These are phyloP conservation scores for Cricetomys ansorgei DNA, from an alignment of 2,113 vertebrate species.

Conservation along the genomic window DNA sequence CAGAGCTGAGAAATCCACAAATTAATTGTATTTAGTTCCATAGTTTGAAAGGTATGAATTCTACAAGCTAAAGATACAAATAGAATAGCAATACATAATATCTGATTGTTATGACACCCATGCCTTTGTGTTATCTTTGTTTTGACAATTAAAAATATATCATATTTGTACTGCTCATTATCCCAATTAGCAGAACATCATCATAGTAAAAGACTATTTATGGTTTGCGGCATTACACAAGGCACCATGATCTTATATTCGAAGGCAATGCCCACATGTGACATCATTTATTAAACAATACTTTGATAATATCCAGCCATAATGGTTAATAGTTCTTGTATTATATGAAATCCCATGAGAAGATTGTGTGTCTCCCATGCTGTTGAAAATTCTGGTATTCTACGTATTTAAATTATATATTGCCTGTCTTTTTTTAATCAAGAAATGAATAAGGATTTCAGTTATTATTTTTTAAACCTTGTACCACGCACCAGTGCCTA, in stretches of 20 bases:
- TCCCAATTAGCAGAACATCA: slow-evolving; percentile 69
- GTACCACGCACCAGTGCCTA: not conserved
- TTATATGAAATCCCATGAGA: not conserved
- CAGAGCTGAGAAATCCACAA: slow-evolving; percentile 57
- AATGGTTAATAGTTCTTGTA: not conserved
- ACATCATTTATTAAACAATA: not conserved
- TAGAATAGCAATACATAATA: slow-evolving; percentile 68
- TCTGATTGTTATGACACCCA: slow-evolving; percentile 72
- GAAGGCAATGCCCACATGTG: not conserved
- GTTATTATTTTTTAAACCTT: not conserved
- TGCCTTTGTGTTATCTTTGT: slow-evolving; percentile 47
- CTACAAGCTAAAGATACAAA: slow-evolving; percentile 57
- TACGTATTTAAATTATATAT: slow-evolving; percentile 4
- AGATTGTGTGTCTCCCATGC: not conserved
- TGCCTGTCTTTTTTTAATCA: not conserved
- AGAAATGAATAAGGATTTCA: not conserved
- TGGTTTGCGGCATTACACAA: slow-evolving; percentile 54
- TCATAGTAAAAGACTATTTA: not conserved
- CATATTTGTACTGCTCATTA: slow-evolving; percentile 69
- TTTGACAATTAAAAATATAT: slow-evolving; percentile 73
- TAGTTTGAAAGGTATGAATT: slow-evolving; percentile 67
- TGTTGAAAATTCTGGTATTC: not conserved
- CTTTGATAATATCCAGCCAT: slow-evolving; percentile 33
- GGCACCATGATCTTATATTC: not conserved
- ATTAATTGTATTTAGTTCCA: slow-evolving; percentile 74